These are phyloP conservation scores for Ceratotherium simum DNA, from an alignment of 2,113 vertebrate genomes.

Conservation along the genomic window DNA sequence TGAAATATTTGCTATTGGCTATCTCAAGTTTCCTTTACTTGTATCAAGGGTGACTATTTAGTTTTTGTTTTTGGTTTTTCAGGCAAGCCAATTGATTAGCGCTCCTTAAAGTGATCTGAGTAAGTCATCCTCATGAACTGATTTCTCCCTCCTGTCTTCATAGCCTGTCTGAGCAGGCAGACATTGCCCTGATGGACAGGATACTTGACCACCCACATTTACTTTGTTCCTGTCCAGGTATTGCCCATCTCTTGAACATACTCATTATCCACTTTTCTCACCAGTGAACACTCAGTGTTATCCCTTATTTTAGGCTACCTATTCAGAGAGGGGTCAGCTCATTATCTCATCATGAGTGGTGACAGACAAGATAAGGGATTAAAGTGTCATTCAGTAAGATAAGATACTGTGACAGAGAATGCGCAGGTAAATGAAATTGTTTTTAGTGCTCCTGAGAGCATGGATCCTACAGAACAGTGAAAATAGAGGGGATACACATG, in stretches of 20 bases:
- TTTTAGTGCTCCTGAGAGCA: background rate
- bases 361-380: slow-evolving; percentile 52
- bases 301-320: background rate
- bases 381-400: slow-evolving; percentile 56
- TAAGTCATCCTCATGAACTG: background rate
- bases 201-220: background rate
- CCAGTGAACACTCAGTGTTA: background rate
- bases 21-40: background rate
- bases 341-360: slow-evolving; percentile 62
- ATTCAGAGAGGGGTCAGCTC: background rate
- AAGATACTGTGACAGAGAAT: slow-evolving; percentile 56
- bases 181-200: background rate
- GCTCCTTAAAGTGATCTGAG: background rate
- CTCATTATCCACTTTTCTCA: background rate
- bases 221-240: background rate
- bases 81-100: background rate
- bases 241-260: background rate
- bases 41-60: background rate
- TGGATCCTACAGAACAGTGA: background rate
- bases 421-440: background rate
- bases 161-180: background rate
- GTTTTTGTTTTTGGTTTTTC: background rate
- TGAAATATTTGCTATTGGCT: background rate
- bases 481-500: background rate
- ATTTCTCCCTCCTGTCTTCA: background rate